phyloP scores from a whole-genome alignment of 2,888 invertebrate species.

The Trachelus stipa region DNA sequence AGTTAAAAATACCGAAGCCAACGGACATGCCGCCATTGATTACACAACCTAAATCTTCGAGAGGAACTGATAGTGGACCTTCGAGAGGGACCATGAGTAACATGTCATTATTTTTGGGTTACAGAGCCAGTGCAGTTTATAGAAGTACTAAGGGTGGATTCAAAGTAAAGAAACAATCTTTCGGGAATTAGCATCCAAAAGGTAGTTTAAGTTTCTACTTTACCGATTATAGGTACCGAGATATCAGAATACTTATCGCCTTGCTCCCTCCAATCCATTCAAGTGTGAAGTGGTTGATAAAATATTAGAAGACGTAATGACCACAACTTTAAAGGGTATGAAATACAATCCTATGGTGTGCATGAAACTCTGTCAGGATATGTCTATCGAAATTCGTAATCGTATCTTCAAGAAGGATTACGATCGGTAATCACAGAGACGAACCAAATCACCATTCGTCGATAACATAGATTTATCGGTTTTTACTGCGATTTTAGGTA shows the following conservation, averaged over 20 bases:
- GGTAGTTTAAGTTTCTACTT: background rate
- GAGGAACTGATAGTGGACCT: background rate
- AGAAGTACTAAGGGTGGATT: conserved; percentile 13
- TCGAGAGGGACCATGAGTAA: background rate
- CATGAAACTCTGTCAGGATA: conserved; percentile 39
- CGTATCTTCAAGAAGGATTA: conserved; percentile 45
- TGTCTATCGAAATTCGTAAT: conserved; percentile 41
- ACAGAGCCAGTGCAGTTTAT: conserved; percentile 7
- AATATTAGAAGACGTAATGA: conserved; percentile 46
- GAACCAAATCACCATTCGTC: background rate
- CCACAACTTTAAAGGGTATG: conserved; percentile 28
- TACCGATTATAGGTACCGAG: conserved; percentile 40
- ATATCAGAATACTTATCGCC: conserved; percentile 54
- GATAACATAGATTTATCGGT: background rate
- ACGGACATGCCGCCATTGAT: background rate
- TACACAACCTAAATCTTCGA: background rate
- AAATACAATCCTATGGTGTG: conserved; percentile 41
- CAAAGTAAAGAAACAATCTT: conserved; percentile 3
- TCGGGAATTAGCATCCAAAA: background rate
- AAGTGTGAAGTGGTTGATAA: conserved; percentile 39
- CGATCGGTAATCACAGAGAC: conserved; percentile 39
- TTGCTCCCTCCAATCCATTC: conserved; percentile 40
- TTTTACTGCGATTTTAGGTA: conserved; percentile 37
- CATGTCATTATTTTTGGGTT: background rate
- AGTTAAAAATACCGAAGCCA: background rate